Conservation (phyloP, 2,797 vertebrate genomes). For the Gobionotothen gibberifrons region DNA sequence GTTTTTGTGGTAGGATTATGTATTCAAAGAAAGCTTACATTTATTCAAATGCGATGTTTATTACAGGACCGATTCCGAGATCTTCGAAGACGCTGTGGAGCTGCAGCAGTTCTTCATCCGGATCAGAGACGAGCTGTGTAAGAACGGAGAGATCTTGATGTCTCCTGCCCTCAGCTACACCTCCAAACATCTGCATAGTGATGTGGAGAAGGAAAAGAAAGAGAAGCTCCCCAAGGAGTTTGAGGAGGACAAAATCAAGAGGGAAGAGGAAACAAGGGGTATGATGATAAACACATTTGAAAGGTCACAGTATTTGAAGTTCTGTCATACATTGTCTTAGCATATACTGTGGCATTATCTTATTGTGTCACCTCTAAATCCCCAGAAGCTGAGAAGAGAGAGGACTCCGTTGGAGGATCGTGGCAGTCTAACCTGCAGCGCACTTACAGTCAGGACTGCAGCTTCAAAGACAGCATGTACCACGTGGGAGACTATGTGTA, state of each 20-base stretch:
- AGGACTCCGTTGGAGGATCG: slow-evolving; percentile 88
- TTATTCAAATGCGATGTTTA: background rate
- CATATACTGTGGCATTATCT: background rate
- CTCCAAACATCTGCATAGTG: slow-evolving; percentile 94
- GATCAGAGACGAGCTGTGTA: slow-evolving; percentile 97
- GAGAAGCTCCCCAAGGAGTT: slow-evolving; percentile 96
- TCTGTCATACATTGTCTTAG: background rate
- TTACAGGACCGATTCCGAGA: slow-evolving; percentile 95
- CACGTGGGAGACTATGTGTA: slow-evolving; percentile 98
- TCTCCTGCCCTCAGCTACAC: slow-evolving; percentile 97
- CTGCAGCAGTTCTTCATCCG: slow-evolving; percentile 98
- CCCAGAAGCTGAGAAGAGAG: slow-evolving; percentile 96
- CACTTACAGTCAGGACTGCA: slow-evolving; percentile 98
- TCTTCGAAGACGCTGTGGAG: slow-evolving; percentile 97
- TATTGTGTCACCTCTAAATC: slow-evolving; percentile 40
- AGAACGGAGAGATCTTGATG: slow-evolving; percentile 98
- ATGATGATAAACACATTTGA: slow-evolving; percentile 10
- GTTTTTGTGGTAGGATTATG: background rate
- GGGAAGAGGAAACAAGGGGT: slow-evolving; percentile 98
- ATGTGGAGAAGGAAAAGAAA: slow-evolving; percentile 98
- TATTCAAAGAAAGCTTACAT: background rate
- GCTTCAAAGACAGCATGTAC: slow-evolving; percentile 98
- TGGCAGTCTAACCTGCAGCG: slow-evolving; percentile 91
- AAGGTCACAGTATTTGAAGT: background rate
- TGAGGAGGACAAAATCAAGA: slow-evolving; percentile 97